Conservation (phyloP, 1,140 invertebrate genomes). For the Helicoverpa zea region DNA sequence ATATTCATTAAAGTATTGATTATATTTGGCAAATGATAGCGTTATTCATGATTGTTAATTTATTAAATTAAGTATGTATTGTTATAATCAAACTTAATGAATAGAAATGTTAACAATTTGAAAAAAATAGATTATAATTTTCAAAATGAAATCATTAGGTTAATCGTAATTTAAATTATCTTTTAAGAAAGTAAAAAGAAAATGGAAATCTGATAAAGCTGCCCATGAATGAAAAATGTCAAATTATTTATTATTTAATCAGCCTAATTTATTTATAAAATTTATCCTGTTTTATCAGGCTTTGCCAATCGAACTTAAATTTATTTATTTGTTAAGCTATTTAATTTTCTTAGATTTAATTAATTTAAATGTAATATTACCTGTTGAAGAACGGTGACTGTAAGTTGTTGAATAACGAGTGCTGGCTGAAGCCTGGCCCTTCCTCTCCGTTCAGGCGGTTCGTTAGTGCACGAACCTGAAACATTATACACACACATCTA, state of each 20-base stretch:
- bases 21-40: background rate
- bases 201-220: background rate
- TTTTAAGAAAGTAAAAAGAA: no score
- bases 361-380: conserved; percentile 56
- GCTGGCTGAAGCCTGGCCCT: conserved; percentile 87
- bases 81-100: conserved; percentile 25
- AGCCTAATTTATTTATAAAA: no score
- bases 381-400: conserved; percentile 87
- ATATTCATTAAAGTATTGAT: conserved; percentile 33
- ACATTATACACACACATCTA: background rate
- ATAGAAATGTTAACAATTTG: conserved; percentile 18
- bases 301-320: background rate
- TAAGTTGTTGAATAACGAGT: conserved; percentile 84
- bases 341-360: conserved; percentile 17
- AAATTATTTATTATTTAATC: no score
- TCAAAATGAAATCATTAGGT: no score
- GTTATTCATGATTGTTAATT: conserved; percentile 15
- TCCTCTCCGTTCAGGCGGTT: conserved; percentile 95
- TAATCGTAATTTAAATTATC: no score
- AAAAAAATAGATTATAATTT: no score
- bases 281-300: conserved; percentile 4
- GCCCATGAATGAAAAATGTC: background rate
- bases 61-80: background rate
- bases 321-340: conserved; percentile 24
- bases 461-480: conserved; percentile 93